phyloP scores from a whole-genome alignment of 2,888 invertebrate species.

The Chaetogeoica ovagalla region DNA sequence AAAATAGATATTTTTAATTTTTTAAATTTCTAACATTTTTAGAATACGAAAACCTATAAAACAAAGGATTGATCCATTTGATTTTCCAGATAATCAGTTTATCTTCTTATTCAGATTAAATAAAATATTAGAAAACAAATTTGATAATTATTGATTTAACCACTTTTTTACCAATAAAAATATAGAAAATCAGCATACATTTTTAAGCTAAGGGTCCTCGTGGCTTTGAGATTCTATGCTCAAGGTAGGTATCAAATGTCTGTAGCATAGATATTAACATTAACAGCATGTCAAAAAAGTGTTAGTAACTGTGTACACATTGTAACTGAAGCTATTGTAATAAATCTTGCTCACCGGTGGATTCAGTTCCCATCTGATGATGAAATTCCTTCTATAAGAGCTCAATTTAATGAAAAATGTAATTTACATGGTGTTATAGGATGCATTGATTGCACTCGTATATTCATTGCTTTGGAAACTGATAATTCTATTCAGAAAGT shows the following conservation, averaged over 20 bases:
- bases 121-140: no score
- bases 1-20: no score
- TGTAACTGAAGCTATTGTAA: constrained; percentile 14
- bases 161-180: no score
- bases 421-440: neutral
- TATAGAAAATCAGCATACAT: neutral
- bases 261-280: neutral
- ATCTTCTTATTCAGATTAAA: constrained; percentile 10
- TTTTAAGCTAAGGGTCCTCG: constrained; percentile 11
- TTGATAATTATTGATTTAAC: no score
- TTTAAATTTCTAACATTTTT: neutral
- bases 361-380: constrained; percentile 12
- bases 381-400: constrained; percentile 6
- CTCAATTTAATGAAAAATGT: constrained; percentile 22
- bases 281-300: constrained; percentile 21
- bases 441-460: constrained; percentile 7
- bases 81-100: constrained; percentile 19
- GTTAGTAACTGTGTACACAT: constrained; percentile 18
- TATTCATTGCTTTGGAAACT: constrained; percentile 1
- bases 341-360: constrained; percentile 5
- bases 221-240: constrained; percentile 29
- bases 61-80: constrained; percentile 10
- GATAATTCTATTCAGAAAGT: neutral
- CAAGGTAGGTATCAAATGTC: constrained; percentile 22
- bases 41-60: constrained; percentile 14